Percentiles rank a stretch among this genome's conserved stretches.
Evolutionary conservation across 2,113 vertebrate species (phyloP).

Genomic region (Epinephelus fuscoguttatus): DNA sequence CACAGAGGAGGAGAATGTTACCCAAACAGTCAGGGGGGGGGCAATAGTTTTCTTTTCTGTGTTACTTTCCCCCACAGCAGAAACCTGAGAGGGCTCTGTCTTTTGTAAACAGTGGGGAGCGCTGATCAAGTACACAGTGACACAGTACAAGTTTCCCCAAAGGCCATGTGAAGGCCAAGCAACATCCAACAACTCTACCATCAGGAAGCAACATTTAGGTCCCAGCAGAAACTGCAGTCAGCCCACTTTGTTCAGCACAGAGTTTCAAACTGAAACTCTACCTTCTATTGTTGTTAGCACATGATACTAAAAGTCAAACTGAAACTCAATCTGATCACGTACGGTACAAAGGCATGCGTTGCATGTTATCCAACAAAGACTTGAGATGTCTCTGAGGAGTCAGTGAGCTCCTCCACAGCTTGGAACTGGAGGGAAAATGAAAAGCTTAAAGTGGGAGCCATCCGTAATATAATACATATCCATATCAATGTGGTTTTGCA

Average conservation of each 20-base stretch:
- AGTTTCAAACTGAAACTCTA: constrained; percentile 21
- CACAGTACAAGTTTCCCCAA: constrained; percentile 8
- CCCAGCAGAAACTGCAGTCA: constrained; percentile 16
- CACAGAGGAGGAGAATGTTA: constrained; percentile 16
- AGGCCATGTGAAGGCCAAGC: neutral
- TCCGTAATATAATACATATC: constrained; percentile 24
- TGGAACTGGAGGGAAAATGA: constrained; percentile 27
- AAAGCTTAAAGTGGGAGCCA: constrained; percentile 32
- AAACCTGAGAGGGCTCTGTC: constrained; percentile 35
- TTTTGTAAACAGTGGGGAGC: constrained; percentile 38
- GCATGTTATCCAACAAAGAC: constrained; percentile 27
- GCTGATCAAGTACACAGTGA: constrained; percentile 26
- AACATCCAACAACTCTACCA: constrained; percentile 17
- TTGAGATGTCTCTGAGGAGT: constrained; percentile 13
- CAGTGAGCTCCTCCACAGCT: neutral
- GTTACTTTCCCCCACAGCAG: constrained; percentile 34
- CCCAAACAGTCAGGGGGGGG: constrained; percentile 37
- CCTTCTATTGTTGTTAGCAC: neutral
- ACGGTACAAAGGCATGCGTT: neutral
- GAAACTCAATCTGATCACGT: constrained; percentile 20
- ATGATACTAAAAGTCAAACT: neutral
- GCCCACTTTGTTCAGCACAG: neutral
- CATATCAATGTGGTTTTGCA: constrained; percentile 31
- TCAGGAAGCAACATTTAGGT: constrained; percentile 18
- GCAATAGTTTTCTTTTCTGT: constrained; percentile 24